Evolutionary conservation across 2,113 vertebrate species (phyloP), one percentile per base, ranked within the genome.

Genomic region (Lagopus leucura): DNA sequence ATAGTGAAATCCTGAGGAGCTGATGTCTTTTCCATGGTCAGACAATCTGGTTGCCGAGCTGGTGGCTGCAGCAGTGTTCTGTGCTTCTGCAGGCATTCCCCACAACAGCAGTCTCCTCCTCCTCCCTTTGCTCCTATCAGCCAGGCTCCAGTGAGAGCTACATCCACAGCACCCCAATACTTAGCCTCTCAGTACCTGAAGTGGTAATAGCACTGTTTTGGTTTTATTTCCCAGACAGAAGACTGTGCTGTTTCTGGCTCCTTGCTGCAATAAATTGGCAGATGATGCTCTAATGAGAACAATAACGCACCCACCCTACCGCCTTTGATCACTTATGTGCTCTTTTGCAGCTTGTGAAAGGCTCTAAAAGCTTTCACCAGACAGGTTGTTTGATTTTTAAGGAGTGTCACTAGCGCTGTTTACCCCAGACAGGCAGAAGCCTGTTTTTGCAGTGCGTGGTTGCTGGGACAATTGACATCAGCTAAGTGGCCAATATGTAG

Each of bases 351-450:
- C 71, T 82, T 64, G 48, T 85, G 72, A 93, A 92, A 89, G 69
- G 89, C 91, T 92, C 60, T 96, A 86, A 96, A 93, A 95, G 96
- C 95, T 85, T 95, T 79, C 74, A 73, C 48, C 90, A 94, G 82
- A 92, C 91, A 82, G 55, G 72, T 19, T 88, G 75, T 80, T 90
- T 92, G 86, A 77, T 74, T 95, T 94, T 77, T 67, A 83, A 80
- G 72, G 72, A 91, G 69, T 63, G 32, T 66, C 84, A 40, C 66
- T 54, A 32, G 58, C 0, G 1, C 50, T 91, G 50, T 81, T 94
- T 77, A 42, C 60, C 34, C 55, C 4, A 76, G 66, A 65, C 54
- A 43, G 64, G n/a, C 70, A 90, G 63, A 90, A 92, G 20, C 34
- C 27, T 71, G 32, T 24, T 93, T 91, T 70, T 57, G 79, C 63